Conservation (phyloP, 2,113 vertebrate genomes). For the Semicossyphus pulcher region DNA sequence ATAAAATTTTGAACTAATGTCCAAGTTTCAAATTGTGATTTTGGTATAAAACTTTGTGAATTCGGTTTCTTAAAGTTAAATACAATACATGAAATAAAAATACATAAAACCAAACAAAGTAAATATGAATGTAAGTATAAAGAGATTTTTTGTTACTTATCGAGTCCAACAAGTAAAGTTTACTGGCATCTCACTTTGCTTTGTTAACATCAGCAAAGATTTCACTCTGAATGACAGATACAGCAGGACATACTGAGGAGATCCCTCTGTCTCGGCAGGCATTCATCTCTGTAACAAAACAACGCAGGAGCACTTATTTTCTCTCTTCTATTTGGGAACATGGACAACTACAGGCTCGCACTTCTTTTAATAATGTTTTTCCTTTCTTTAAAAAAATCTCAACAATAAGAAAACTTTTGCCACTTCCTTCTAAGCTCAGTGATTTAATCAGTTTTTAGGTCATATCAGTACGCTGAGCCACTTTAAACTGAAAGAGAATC, state of each 20-base stretch:
- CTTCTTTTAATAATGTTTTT: too few relatives aligned
- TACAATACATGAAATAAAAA: conserved; percentile 41
- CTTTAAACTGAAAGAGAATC: too few relatives aligned
- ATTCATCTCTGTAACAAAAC: not conserved
- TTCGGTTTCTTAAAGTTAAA: conserved; percentile 28
- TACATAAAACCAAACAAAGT: conserved; percentile 27
- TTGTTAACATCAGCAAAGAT: conserved; percentile 48
- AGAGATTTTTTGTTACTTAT: conserved; percentile 17
- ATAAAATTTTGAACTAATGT: too few relatives aligned
- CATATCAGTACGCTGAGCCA: too few relatives aligned
- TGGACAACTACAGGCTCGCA: too few relatives aligned
- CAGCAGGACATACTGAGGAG: conserved; percentile 61
- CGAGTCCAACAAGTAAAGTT: conserved; percentile 16
- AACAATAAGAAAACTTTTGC: too few relatives aligned
- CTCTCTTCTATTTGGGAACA: not conserved
- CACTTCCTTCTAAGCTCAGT: too few relatives aligned
- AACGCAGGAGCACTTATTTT: not conserved
- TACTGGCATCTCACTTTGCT: conserved; percentile 42
- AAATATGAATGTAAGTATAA: conserved; percentile 57
- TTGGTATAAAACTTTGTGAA: conserved; percentile 15
- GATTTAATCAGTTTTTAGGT: too few relatives aligned
- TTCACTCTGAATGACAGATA: conserved; percentile 25
- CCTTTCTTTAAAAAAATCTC: too few relatives aligned
- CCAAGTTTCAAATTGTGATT: not conserved
- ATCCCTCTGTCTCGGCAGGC: conserved; percentile 39